Evolutionary conservation across 1,140 invertebrate species (phyloP), one percentile per base, ranked within the genome.

Genomic region (Daktulosphaira vitifoliae): DNA sequence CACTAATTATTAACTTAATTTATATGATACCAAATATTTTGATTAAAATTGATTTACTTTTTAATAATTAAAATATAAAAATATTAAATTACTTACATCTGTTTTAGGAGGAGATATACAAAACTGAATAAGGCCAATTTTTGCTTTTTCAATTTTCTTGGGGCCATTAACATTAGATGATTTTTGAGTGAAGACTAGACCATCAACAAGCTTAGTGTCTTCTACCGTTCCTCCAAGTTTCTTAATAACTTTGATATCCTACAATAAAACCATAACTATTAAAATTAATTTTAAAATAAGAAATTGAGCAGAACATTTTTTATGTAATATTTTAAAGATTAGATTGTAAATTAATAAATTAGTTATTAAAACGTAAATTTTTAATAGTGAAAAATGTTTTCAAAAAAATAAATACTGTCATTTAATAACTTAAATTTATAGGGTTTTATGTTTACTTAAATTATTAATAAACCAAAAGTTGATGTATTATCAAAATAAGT

Each of bases 71-170:
- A 6, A 66, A 53, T 11, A 6, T 33, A 6, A 33, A 33, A 6
- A 33, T 6, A 33, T n/a, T n/a, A n/a, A 33, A 33, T 6, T 33
- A 79, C 81, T 83, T 79, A 94, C 91, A 81, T 99, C 96, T 67
- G 97, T 98, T 79, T 99, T 99, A 8, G 97, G 97, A 65, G 97
- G 93, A 44, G 96, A 99, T 75, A 99, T 95, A 75, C 97, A 99
- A 75, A 99, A 99, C 75, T 99, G 97, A 70, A 99, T 99, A 0
- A 99, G 82, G 68, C 92, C 97, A 79, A 99, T 96, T 78, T 97
- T 98, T 2, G 95, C 96, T 75, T 98, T 98, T 74, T 99, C 96
- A 68, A 99, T 81, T 71, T 87, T 85, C 69, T 86, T 91, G 1
- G 95, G 92, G 4, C 93, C 95, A 74, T 92, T 93, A 42, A 89